Evolutionary conservation across 1,140 invertebrate genomes (phyloP), one percentile per base, ranked within the genome.

Genomic region (Halesus radiatus): DNA sequence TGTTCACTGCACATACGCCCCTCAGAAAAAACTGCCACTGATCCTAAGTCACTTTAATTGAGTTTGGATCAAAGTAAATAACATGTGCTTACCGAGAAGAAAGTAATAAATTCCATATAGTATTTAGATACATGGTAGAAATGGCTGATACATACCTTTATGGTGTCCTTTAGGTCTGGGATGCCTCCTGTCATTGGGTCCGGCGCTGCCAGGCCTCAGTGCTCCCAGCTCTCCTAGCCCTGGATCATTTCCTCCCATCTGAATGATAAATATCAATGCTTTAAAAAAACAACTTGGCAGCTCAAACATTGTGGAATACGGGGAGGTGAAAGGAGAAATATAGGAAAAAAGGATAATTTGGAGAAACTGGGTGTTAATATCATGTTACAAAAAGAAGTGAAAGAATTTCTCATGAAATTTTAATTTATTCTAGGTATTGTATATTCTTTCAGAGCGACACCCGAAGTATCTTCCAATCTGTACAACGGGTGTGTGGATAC

Each of bases 121-220:
- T 8, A 56, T 56, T 5, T n/a, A n/a, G n/a, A 22, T 8, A 56
- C 4, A 22, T 20, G 7, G 54, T 56, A 18, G 5, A 13, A 18
- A 56, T 56, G 54, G 20, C 54, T 56, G 54, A 56, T 18, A 10
- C 16, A 16, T 29, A 37, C 68, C 54, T 23, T 62, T 70, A 26
- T 79, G 62, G 29, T 70, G 53, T 37, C 76, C 58, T 54, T 78
- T 81, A 32, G 68, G 54, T 66, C 66, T 60, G 29, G 37, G 29
- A 22, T 81, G 74, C 18, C n/a, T 74, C 16, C 62, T 75, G 20
- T 58, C 26, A 68, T 20, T 75, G 16, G 16, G 3, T 18, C 72
- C 52, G 3, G 22, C 13, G 18, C 8, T 58, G 1, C 53, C 72
- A 15, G 53, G 52, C 32, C 26, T 37, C 13, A 29, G 22, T 13